Evolutionary conservation across 1,140 invertebrate species (phyloP), one percentile per base, ranked within the genome.

Genomic region (Drosophila paulistorum): DNA sequence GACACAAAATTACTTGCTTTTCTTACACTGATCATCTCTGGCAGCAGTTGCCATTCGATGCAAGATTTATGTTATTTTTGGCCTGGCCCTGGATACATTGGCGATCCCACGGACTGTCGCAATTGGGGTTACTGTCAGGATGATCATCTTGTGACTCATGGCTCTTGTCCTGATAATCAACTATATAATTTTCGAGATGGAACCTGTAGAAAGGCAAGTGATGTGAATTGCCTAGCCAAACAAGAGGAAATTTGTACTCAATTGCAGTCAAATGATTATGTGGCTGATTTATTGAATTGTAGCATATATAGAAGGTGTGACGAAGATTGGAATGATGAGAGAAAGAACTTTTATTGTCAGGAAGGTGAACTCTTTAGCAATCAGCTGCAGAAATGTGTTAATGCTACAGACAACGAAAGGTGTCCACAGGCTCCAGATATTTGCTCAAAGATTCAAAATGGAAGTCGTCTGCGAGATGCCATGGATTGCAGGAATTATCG

Each of bases 101-200:
- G 66, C 3, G 73, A 84, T 33, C 35, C 81, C 20, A 59, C 65
- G 5, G 66, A 80, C 35, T 84, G 81, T 33, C 35, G 41, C 1
- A 55, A 26, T 7, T 84, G 81, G 68, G 68, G 68, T n/a, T 76
- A 59, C 33, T 83, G 81, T 54, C 17, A 48, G 58, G 62, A 80
- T 35, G 65, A 71, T 23, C 45, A 48, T 26, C 65, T 79, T 0
- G 35, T 42, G 7, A 48, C 17, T 0, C 57, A 37, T 13, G 45
- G 60, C 1, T 7, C 3, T 9, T 80, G 81, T 64, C 7, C 4
- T 0, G 33, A 67, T n/a, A 58, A 51, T 11, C 45, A 26, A n/a
- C 57, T 67, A 7, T 79, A 54, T 14, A 75, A 73, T 42, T 68
- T 64, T 10, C 64, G 39, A 20, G 57, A 71, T 41, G 77, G 73